Evolutionary conservation across 2,113 vertebrate genomes (phyloP), one percentile per base, ranked within the genome.

Genomic region (Vireo altiloquus): DNA sequence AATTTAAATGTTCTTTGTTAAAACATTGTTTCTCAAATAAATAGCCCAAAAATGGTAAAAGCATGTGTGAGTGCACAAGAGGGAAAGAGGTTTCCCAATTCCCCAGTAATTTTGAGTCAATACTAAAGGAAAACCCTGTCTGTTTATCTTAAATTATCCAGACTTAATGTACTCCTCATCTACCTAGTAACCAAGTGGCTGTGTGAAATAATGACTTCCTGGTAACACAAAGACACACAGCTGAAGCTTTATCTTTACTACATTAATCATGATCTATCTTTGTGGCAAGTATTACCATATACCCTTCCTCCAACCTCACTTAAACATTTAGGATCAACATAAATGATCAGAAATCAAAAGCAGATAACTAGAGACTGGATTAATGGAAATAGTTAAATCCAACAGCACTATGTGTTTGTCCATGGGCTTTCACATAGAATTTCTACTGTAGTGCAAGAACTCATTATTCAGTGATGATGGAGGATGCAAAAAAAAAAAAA

Each of bases 1-100:
- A 85, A 80, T 92, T 91, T 82, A 82, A 91, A 82, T 65, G 24
- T 74, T 74, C 64, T 91, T 92, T 96, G 74, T 86, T 83, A 80
- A 90, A 92, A 83, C 66, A 79, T 49, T 47, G 30, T 89, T 91
- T 81, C 39, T 91, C 75, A 63, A 30, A 57, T 60, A 94, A 94
- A 85, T 71, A 75, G 52, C 39, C 23, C 30, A 1, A 8, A 61
- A 89, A 74, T 16, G 24, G 33, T 53, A 79, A 93, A 90, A 90
- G 37, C 21, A 12, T 13, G 11, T 57, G 31, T 70, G 40, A 80
- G 12, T 39, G 57, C 31, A 82, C 18, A 65, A 52, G 76, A 92
- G 42, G 39, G n/a, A 86, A 94, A 93, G 49, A 71, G 15, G 12
- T 19, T 89, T 56, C 44, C 37, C 28, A 53, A 4, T 75, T 75